Evolutionary conservation across 1,140 invertebrate genomes (phyloP).

Genomic region (Ceratosolen fusciceps): DNA sequence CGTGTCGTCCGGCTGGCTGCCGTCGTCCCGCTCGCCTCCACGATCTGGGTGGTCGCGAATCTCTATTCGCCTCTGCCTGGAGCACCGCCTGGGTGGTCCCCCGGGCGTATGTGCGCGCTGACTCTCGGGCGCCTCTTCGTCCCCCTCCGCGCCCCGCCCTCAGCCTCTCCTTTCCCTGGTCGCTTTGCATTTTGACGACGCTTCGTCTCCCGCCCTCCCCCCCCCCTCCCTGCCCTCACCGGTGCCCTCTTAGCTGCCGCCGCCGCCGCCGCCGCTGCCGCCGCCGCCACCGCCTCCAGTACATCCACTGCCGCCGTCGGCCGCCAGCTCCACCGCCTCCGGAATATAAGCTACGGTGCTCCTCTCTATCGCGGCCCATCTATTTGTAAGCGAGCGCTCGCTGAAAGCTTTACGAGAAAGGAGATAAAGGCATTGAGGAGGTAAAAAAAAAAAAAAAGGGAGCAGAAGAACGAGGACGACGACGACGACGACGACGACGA

Average conservation of each 20-base stretch:
- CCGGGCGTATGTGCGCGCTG: slow-evolving; percentile 23
- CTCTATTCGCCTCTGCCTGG: slow-evolving; percentile 66
- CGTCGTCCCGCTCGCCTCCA: slow-evolving; percentile 20
- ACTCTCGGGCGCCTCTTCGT: slow-evolving; percentile 52
- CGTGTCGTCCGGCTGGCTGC: slow-evolving; percentile 31
- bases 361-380: slow-evolving; percentile 38
- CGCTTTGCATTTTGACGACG: slow-evolving; percentile 44
- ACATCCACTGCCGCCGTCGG: not conserved
- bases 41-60: slow-evolving; percentile 67
- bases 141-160: slow-evolving; percentile 50
- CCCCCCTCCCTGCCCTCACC: slow-evolving; percentile 48
- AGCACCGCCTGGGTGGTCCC: slow-evolving; percentile 68
- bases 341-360: no score
- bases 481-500: no score
- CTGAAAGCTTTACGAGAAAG: slow-evolving; percentile 45
- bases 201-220: not conserved
- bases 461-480: no score
- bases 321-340: no score
- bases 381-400: slow-evolving; percentile 31
- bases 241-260: not conserved
- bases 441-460: no score
- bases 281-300: slow-evolving; percentile 36
- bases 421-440: no score
- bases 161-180: slow-evolving; percentile 25
- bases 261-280: slow-evolving; percentile 45